Base-by-base conservation (phyloP, 2,888 invertebrate genomes). In the Limnephilus lunatus region DNA sequence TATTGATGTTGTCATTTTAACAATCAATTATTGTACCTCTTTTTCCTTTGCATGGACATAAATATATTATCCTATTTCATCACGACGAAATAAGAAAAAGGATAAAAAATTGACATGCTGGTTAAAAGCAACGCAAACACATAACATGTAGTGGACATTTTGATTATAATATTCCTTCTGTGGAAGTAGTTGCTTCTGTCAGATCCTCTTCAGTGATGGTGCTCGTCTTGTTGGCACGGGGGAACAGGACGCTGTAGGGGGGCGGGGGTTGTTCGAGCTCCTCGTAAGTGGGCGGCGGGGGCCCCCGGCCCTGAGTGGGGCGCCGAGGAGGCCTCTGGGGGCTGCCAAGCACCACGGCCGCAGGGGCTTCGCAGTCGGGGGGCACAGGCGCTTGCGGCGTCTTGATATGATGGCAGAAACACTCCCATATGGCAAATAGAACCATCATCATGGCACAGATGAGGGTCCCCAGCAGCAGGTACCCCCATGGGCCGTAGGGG, bases 401-500 rank as follows among this genome's bases (percentile, higher is more conserved):
- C 94, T 96, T 96, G 35, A 96, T 95, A 19, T 95, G 95, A 81
- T 96, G 96, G 94, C 96, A 96, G 94, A 96, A 96, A 94, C 96
- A 96, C 95, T 96, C 97, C 97, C 97, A 97, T 93, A 97, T 96
- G 31, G 97, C 96, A 94, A 97, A 97, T 95, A 97, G 97, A 95
- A 97, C 96, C 94, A 97, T 96, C 82, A 97, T 97, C 19, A 97
- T 97, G 35, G 97, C 97, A 94, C 97, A 97, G 93, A 97, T 96
- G 81, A 97, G 95, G 97, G 97, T 97, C 90, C 97, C 97, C 91
- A 97, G 96, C 95, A 97, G 97, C 81, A 97, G 95, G 94, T 97
- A 97, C 94, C 97, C 97, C 97, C 97, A 97, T 0, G 97, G 97
- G 0, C 97, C 97, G 94, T 97, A 97, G 91, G 97, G 97, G 92